Conservation (phyloP, 2,113 vertebrate genomes). For the Micromys minutus region DNA sequence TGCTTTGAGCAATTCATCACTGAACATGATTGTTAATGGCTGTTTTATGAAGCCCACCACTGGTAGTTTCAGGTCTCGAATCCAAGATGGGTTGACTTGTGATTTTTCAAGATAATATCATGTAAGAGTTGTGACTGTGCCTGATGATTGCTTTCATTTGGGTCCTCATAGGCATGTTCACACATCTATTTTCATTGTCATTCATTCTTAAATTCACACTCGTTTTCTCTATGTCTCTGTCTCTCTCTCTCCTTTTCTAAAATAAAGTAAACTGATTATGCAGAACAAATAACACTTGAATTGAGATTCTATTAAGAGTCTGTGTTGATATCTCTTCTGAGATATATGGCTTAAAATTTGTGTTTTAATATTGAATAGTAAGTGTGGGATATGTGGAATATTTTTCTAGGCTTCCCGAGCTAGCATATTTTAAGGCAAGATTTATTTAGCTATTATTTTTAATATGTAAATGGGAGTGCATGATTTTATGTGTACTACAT, state of each 20-base stretch:
- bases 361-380: slow-evolving; percentile 30
- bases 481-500: neutral
- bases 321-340: neutral
- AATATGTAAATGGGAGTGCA: neutral
- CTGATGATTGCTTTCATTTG: neutral
- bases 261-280: neutral
- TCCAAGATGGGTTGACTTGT: slow-evolving; percentile 24
- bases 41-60: neutral
- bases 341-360: neutral
- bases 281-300: neutral
- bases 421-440: neutral
- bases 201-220: neutral
- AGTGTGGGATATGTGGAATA: neutral
- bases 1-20: neutral
- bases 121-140: neutral
- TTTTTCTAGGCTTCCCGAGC: neutral
- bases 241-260: neutral
- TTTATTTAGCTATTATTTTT: neutral
- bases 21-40: neutral
- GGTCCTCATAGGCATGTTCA: neutral
- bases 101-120: neutral
- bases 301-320: neutral
- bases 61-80: neutral
- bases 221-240: neutral
- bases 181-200: neutral